A percentile compares a stretch with the other conserved stretches of the same genome.
These are phyloP conservation scores for Nephrotoma guestfalica DNA, from an alignment of 2,888 invertebrate genomes.

Conservation along the genomic window DNA sequence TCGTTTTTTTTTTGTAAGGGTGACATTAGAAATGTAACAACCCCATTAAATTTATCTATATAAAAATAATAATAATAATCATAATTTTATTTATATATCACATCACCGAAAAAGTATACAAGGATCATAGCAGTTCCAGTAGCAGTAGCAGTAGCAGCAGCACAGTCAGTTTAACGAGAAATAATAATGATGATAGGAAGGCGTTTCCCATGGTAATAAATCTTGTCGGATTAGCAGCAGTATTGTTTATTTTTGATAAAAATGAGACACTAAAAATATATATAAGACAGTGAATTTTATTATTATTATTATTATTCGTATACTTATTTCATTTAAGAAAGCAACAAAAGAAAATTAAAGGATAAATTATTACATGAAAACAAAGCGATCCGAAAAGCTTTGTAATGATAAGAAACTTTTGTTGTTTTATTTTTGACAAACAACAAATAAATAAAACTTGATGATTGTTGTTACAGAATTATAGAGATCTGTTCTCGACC, in stretches of 20 bases:
- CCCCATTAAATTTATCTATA: background rate
- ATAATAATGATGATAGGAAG: background rate
- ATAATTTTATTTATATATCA: background rate
- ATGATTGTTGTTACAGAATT: background rate
- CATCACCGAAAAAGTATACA: background rate
- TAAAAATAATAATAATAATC: background rate
- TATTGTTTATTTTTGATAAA: background rate
- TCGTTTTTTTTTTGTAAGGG: background rate
- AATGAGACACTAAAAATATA: background rate
- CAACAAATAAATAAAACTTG: background rate
- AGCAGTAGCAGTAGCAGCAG: background rate
- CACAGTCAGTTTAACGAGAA: background rate
- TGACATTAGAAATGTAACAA: background rate
- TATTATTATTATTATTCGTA: background rate
- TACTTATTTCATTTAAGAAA: background rate
- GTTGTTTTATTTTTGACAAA: background rate
- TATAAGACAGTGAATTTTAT: background rate
- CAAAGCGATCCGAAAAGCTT: background rate
- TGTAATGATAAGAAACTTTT: background rate
- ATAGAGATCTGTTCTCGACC: background rate
- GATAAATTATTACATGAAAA: background rate
- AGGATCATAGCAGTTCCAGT: background rate
- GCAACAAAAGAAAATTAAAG: background rate
- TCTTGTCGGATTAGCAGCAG: background rate
- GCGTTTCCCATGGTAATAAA: background rate